These are phyloP conservation scores for Megaustenia siamemsis DNA, from an alignment of 2,888 invertebrate species.

Conservation along the genomic window DNA sequence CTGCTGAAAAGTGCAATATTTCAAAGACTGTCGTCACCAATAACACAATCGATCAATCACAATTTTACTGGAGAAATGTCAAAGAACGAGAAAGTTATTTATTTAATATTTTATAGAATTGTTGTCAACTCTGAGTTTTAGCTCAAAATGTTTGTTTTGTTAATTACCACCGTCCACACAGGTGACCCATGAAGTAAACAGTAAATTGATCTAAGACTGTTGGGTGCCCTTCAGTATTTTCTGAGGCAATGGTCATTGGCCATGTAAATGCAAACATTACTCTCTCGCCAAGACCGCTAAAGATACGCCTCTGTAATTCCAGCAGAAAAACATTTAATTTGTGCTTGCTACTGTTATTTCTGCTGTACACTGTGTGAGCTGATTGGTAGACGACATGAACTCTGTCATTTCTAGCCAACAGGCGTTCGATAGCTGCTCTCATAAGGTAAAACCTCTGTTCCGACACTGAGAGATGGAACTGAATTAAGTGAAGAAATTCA, in stretches of 20 bases:
- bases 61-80: too few relatives aligned
- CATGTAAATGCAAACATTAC: constrained; percentile 34
- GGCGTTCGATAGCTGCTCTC: constrained; percentile 20
- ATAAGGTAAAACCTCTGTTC: constrained; percentile 28
- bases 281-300: constrained; percentile 42
- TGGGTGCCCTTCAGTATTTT: constrained; percentile 39
- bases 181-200: constrained; percentile 35
- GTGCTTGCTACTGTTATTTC: not conserved
- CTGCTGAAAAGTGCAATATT: too few relatives aligned
- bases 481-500: constrained; percentile 40
- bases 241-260: constrained; percentile 35
- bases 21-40: too few relatives aligned
- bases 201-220: constrained; percentile 10
- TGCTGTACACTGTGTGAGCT: constrained; percentile 31
- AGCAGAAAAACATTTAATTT: constrained; percentile 41
- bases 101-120: too few relatives aligned
- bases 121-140: too few relatives aligned
- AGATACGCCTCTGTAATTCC: constrained; percentile 27
- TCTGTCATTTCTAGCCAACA: constrained; percentile 39
- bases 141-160: too few relatives aligned
- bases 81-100: too few relatives aligned
- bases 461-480: constrained; percentile 28
- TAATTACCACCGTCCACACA: constrained; percentile 34
- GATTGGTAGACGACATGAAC: constrained; percentile 48
- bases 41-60: too few relatives aligned